A percentile compares a stretch with the other conserved stretches of the same genome.
phyloP scores from a whole-genome alignment of 2,113 vertebrate genomes.

The Osmerus eperlanus region DNA sequence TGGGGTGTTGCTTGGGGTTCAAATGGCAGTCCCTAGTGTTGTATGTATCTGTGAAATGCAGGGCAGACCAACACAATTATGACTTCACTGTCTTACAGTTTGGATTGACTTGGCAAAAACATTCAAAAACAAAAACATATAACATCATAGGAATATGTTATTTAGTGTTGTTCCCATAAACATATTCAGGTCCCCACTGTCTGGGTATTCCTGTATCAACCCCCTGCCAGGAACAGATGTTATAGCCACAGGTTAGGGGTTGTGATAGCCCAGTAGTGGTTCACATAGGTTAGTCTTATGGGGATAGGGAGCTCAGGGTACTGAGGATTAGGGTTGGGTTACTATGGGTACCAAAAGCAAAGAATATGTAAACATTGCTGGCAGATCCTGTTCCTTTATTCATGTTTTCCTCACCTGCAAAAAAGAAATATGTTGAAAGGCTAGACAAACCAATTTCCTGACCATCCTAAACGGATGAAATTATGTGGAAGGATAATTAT shows the following conservation, averaged over 20 bases:
- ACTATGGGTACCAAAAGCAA: slow-evolving; percentile 6
- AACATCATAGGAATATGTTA: no score
- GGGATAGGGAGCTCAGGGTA: not conserved
- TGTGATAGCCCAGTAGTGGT: not conserved
- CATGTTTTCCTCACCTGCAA: not conserved
- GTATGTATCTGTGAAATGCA: not conserved
- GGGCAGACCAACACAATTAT: slow-evolving; percentile 3
- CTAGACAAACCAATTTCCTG: no score
- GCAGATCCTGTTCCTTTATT: not conserved
- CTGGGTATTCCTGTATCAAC: not conserved
- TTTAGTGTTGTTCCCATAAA: not conserved
- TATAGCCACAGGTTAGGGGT: not conserved
- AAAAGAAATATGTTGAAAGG: not conserved
- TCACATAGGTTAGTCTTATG: not conserved
- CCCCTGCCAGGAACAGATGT: no score
- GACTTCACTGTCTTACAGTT: not conserved
- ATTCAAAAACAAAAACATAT: no score
- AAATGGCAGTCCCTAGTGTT: not conserved
- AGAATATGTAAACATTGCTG: not conserved
- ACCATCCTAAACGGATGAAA: no score
- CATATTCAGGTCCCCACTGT: not conserved
- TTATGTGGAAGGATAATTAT: no score
- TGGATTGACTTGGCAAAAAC: no score
- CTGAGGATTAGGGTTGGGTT: not conserved
- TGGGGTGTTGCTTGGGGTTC: not conserved